Evolutionary conservation across 2,888 invertebrate species (phyloP), one percentile per base, ranked within the genome.

Genomic region (Volucella inanis): DNA sequence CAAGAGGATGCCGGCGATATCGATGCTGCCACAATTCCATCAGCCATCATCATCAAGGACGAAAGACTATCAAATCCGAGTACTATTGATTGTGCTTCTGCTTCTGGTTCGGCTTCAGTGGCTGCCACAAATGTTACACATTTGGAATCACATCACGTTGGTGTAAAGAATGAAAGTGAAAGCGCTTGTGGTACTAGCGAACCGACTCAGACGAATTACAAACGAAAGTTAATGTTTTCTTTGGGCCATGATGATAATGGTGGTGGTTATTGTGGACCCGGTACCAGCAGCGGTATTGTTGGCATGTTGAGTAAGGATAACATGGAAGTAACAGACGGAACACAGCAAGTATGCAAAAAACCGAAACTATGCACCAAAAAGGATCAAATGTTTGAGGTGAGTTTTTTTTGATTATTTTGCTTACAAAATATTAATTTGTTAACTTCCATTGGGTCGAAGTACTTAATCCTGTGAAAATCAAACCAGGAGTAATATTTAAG

Each of bases 371-470:
- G 31, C 57, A 65, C 49, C 31, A 85, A 87, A 61, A 87, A 84
- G 78, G 88, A 88, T 77, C 85, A 87, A 81, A 88, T 88, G 88
- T 88, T 88, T 83, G 87, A 88, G 87, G 88, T 88, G 59, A 81
- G 52, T 64, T 75, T 50, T 31, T 4, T 31, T 31, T 31, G 31
- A 31, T 6, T 31, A 6, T 31, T 31, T 31, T 31, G 31, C 6
- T 31, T 31, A 0, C 31, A 31, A 31, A 31, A 6, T 31, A 31
- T 2, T 6, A 31, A 31, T 31, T 31, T 31, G 4, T 31, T 31
- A 6, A 31, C 4, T 6, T 31, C 4, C 6, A 31, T 4, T 31
- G 6, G 4, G 31, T 6, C 22, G 22, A 22, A 3, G 4, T 22
- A 4, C 3, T 31, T 4, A 31, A 31, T 31, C 6, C 6, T 31